Conservation (phyloP, 2,113 vertebrate species). For the Spermophilus dauricus region DNA sequence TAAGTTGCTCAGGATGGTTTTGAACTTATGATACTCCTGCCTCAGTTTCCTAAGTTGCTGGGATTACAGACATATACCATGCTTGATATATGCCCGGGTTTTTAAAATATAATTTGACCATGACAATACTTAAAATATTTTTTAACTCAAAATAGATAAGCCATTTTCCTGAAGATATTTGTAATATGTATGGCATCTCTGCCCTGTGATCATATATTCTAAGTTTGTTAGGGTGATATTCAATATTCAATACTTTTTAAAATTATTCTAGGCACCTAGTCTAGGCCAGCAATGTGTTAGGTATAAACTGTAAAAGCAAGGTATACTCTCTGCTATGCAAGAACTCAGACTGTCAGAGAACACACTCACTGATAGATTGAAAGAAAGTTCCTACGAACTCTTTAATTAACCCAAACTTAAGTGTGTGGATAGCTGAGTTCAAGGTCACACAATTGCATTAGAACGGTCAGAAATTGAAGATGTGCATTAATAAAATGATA, state of each 20-base stretch:
- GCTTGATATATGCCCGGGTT: background rate
- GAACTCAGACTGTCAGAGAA: background rate
- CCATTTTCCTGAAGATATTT: background rate
- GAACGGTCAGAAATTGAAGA: background rate
- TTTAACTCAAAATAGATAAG: background rate
- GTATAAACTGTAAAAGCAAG: background rate
- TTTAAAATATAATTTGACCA: background rate
- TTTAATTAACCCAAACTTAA: background rate
- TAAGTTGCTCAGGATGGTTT: too few relatives aligned
- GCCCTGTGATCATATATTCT: background rate
- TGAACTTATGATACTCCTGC: too few relatives aligned
- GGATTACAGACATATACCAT: too few relatives aligned
- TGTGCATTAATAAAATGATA: background rate
- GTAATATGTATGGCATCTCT: background rate
- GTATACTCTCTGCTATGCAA: background rate
- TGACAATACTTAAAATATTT: background rate
- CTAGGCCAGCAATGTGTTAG: background rate
- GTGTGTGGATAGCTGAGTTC: background rate
- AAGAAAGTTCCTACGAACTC: background rate
- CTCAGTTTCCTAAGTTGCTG: too few relatives aligned
- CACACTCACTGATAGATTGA: background rate
- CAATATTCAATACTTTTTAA: background rate
- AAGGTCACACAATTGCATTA: background rate
- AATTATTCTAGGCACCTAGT: background rate
- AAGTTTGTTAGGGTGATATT: background rate